A percentile compares a stretch with the other conserved stretches of the same genome.
These are phyloP conservation scores for Drosophila rufa DNA, from an alignment of 1,140 invertebrate species.

Conservation along the genomic window DNA sequence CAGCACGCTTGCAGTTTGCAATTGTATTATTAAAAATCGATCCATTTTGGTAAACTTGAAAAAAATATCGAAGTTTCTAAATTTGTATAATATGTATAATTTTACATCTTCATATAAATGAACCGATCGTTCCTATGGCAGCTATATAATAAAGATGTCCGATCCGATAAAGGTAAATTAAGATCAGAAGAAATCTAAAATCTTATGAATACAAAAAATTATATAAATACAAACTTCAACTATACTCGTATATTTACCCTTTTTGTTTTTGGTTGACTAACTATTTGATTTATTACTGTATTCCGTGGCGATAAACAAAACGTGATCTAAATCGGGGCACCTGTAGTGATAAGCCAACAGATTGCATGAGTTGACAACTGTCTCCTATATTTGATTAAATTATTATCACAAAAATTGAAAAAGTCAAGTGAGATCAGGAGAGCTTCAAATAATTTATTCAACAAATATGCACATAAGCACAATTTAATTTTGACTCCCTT, in stretches of 20 bases:
- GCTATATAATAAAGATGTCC: too few species aligned
- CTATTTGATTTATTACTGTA: constrained; percentile 4
- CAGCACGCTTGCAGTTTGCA: too few species aligned
- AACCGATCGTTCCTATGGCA: too few species aligned
- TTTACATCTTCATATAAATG: too few species aligned
- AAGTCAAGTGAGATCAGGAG: constrained; percentile 1
- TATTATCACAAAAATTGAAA: constrained; percentile 14
- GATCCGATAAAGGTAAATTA: too few species aligned
- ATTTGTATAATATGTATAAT: too few species aligned
- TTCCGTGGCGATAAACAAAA: constrained; percentile 23
- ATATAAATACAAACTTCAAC: too few species aligned
- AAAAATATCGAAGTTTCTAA: too few species aligned
- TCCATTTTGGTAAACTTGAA: too few species aligned
- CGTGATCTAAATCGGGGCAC: constrained; percentile 29
- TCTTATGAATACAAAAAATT: too few species aligned
- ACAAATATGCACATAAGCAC: neutral
- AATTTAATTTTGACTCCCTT: neutral
- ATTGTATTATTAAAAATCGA: too few species aligned
- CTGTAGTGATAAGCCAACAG: constrained; percentile 38
- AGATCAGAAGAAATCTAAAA: too few species aligned
- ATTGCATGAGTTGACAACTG: constrained; percentile 9
- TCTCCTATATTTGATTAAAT: constrained; percentile 25
- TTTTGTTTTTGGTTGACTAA: neutral
- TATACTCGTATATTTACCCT: neutral
- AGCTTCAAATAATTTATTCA: neutral